These are phyloP conservation scores for Hoplodrina ambigua DNA, from an alignment of 2,888 invertebrate genomes.

Conservation along the genomic window DNA sequence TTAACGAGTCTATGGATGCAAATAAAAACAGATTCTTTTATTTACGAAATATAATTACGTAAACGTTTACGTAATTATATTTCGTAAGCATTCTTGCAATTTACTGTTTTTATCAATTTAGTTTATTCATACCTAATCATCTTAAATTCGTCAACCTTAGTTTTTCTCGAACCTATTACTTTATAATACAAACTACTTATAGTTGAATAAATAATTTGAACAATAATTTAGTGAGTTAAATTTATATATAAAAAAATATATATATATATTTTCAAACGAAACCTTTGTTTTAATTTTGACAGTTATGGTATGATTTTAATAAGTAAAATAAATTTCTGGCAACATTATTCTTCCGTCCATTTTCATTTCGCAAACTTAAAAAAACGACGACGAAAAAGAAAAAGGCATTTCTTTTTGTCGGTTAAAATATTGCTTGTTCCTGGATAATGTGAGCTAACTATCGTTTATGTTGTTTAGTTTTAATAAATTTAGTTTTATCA, in stretches of 20 bases:
- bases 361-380: slow-evolving; percentile 86
- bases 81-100: too few relatives aligned
- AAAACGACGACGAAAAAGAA: slow-evolving; percentile 86
- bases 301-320: slow-evolving; percentile 24
- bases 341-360: slow-evolving; percentile 82
- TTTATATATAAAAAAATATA: background rate
- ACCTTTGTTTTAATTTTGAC: slow-evolving; percentile 43
- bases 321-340: slow-evolving; percentile 59
- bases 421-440: slow-evolving; percentile 75
- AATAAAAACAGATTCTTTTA: background rate
- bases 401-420: slow-evolving; percentile 79
- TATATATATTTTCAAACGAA: background rate
- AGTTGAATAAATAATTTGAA: background rate
- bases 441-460: slow-evolving; percentile 82
- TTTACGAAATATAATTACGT: too few relatives aligned
- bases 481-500: slow-evolving; percentile 71
- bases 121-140: too few relatives aligned
- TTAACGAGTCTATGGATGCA: slow-evolving; percentile 16
- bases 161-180: background rate
- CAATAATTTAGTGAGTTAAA: background rate
- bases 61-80: too few relatives aligned
- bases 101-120: too few relatives aligned
- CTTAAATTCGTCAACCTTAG: too few relatives aligned
- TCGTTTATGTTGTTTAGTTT: slow-evolving; percentile 74
- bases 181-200: background rate